Percentiles rank a stretch among this genome's conserved stretches.
Evolutionary conservation across 2,888 invertebrate genomes (phyloP).

Genomic region (Acleris holmiana): DNA sequence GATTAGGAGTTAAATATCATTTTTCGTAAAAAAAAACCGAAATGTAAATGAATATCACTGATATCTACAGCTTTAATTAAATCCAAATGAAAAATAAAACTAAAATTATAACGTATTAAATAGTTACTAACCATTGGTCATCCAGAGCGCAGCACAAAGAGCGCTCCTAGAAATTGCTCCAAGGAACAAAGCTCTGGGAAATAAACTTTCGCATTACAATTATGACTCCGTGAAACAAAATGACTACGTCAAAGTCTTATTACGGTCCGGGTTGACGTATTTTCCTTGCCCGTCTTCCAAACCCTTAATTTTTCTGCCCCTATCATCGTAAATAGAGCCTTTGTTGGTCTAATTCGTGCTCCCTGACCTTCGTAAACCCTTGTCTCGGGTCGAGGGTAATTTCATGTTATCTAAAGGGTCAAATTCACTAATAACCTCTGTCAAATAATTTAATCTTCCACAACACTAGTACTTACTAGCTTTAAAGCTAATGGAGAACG

Average conservation of each 20-base stretch:
- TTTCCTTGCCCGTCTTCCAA: constrained; percentile 10
- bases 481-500: constrained; percentile 14
- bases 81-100: too few relatives aligned
- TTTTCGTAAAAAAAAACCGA: too few relatives aligned
- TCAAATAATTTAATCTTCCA: constrained; percentile 32
- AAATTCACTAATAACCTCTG: constrained; percentile 30
- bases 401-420: constrained; percentile 25
- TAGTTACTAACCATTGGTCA: too few relatives aligned
- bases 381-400: constrained; percentile 17
- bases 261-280: constrained; percentile 17
- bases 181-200: constrained; percentile 9
- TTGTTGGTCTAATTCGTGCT: constrained; percentile 15
- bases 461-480: constrained; percentile 3
- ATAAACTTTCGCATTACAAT: constrained; percentile 23
- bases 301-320: constrained; percentile 5
- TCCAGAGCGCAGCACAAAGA: too few relatives aligned
- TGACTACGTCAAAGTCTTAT: constrained; percentile 18
- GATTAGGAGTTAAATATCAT: too few relatives aligned
- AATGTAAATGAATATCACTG: too few relatives aligned
- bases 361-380: constrained; percentile 17
- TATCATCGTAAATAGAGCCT: constrained; percentile 1
- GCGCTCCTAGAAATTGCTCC: constrained; percentile 3
- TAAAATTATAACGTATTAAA: too few relatives aligned
- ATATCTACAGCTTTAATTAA: too few relatives aligned
- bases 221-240: constrained; percentile 25